Evolutionary conservation across 53 echinoderm and acorn worm genomes (phyloP).

Genomic region (Hippasteria phrygiana): DNA sequence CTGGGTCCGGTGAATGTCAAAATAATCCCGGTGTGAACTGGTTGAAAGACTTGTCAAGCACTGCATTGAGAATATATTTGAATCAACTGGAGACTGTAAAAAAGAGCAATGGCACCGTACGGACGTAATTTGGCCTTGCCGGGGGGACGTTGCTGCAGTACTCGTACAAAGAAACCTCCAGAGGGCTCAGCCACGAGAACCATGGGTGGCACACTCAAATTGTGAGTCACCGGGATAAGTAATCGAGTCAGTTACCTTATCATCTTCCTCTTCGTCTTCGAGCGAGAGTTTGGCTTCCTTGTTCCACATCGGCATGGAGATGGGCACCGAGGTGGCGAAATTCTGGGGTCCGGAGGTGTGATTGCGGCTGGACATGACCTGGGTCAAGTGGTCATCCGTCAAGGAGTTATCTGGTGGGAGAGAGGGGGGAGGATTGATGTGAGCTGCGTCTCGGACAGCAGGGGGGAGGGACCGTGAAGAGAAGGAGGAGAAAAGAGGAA

Average conservation of each 20-base stretch:
- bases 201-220: too few relatives aligned
- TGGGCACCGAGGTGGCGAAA: slow-evolving; percentile 91
- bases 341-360: slow-evolving; percentile 57
- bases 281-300: slow-evolving; percentile 74
- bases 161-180: too few relatives aligned
- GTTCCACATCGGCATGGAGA: slow-evolving; percentile 96
- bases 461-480: neutral
- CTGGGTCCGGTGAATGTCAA: too few relatives aligned
- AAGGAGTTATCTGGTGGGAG: slow-evolving; percentile 87
- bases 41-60: too few relatives aligned
- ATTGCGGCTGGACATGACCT: slow-evolving; percentile 24
- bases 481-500: neutral
- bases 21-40: too few relatives aligned
- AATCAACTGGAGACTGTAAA: too few relatives aligned
- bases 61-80: too few relatives aligned
- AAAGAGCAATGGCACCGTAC: too few relatives aligned
- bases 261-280: slow-evolving; percentile 66
- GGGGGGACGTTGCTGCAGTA: too few relatives aligned
- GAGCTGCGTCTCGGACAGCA: slow-evolving; percentile 17
- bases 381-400: slow-evolving; percentile 72
- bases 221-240: neutral
- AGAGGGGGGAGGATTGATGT: slow-evolving; percentile 37
- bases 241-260: neutral
- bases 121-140: too few relatives aligned
- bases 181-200: too few relatives aligned